phyloP scores from a whole-genome alignment of 2,113 vertebrate genomes.

The Epinephelus moara region DNA sequence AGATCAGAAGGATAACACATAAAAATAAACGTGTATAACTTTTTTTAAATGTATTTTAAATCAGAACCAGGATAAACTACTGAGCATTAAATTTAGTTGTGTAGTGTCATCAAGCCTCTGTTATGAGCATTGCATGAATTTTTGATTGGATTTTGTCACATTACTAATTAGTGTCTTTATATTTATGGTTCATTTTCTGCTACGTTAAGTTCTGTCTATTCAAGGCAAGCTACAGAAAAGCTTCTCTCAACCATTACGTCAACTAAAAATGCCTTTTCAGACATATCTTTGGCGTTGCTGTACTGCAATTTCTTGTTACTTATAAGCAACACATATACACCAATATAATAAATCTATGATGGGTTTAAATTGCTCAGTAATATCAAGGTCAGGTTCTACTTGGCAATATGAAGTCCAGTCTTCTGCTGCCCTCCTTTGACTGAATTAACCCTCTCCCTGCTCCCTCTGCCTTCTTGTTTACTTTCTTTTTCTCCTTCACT shows the following conservation, averaged over 20 bases:
- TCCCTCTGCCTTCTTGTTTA: background rate
- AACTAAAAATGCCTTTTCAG: background rate
- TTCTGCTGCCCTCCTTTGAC: background rate
- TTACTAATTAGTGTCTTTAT: too few species aligned
- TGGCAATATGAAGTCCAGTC: too few species aligned
- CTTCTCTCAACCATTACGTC: background rate
- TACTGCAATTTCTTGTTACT: background rate
- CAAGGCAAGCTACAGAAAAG: background rate
- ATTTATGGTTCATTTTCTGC: too few species aligned
- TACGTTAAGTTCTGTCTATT: background rate
- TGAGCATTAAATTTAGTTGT: too few species aligned
- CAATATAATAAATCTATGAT: background rate
- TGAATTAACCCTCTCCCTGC: background rate
- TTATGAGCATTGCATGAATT: too few species aligned
- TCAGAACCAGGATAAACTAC: too few species aligned
- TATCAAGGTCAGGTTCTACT: background rate
- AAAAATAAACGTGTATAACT: too few species aligned
- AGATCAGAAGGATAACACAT: too few species aligned
- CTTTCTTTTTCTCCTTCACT: background rate
- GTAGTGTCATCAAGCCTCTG: too few species aligned
- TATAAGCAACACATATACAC: background rate
- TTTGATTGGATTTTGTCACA: too few species aligned
- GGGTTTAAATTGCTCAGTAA: background rate
- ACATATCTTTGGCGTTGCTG: background rate
- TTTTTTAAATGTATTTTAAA: too few species aligned